Evolutionary conservation across 2,113 vertebrate genomes (phyloP).

Genomic region (Corythornis madagascariensis): DNA sequence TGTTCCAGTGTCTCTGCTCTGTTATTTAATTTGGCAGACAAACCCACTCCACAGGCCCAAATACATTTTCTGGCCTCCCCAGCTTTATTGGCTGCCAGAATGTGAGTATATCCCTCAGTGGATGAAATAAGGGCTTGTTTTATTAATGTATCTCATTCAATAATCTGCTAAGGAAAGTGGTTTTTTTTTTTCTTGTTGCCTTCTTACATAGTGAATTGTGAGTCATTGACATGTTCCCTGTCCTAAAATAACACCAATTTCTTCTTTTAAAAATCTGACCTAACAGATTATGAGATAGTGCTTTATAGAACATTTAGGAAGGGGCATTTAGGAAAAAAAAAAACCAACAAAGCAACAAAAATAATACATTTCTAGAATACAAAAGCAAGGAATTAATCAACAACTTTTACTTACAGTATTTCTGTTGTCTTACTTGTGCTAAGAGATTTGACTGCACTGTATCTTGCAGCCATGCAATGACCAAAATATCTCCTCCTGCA

Average conservation of each 20-base stretch:
- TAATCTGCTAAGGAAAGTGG: neutral
- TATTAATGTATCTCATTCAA: slow-evolving; percentile 31
- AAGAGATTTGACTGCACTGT: neutral
- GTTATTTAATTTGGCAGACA: slow-evolving; percentile 67
- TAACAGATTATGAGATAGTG: neutral
- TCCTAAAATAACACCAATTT: neutral
- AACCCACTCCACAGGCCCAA: slow-evolving; percentile 23
- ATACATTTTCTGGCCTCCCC: slow-evolving; percentile 42
- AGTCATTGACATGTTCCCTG: neutral
- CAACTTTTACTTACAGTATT: neutral
- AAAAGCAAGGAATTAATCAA: neutral
- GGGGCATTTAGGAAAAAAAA: neutral
- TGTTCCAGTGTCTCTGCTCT: slow-evolving; percentile 50
- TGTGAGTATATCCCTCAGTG: slow-evolving; percentile 3
- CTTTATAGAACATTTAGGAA: neutral
- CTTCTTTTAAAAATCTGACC: neutral
- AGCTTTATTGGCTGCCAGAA: slow-evolving; percentile 33
- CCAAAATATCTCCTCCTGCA: neutral
- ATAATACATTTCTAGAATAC: neutral
- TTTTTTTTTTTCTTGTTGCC: neutral
- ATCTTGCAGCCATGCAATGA: neutral
- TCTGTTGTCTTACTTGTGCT: neutral
- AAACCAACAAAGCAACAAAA: neutral
- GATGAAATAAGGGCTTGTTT: slow-evolving; percentile 15
- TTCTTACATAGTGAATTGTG: slow-evolving; percentile 4